These are phyloP conservation scores for Papilio aristodemus DNA, from an alignment of 1,140 invertebrate species.

Conservation along the genomic window DNA sequence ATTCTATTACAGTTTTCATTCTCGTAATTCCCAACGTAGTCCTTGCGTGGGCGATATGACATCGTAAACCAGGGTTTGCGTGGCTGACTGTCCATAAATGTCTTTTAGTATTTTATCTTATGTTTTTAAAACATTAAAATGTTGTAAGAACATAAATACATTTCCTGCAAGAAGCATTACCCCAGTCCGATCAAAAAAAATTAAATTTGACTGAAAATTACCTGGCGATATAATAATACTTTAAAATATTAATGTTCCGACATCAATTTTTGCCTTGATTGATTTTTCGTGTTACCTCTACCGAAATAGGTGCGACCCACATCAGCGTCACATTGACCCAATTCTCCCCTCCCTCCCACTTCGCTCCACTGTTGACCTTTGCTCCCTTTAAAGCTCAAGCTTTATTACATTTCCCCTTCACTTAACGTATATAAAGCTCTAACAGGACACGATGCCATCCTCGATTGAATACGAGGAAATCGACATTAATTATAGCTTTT, in stretches of 20 bases:
- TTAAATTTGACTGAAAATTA: no score
- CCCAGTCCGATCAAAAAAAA: no score
- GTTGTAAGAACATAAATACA: no score
- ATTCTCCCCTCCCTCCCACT: constrained; percentile 20
- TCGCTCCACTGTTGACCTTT: constrained; percentile 34
- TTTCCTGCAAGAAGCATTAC: no score
- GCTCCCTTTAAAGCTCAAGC: constrained; percentile 31
- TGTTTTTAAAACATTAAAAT: no score
- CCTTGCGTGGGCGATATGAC: not conserved
- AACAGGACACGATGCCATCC: not conserved
- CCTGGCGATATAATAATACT: no score
- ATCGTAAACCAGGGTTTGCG: not conserved
- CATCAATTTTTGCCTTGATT: constrained; percentile 17
- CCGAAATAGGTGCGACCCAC: constrained; percentile 34
- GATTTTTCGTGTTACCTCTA: constrained; percentile 16
- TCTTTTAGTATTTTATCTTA: no score
- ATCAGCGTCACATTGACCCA: constrained; percentile 45
- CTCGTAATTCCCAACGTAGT: not conserved
- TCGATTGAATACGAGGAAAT: not conserved
- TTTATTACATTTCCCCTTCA: constrained; percentile 22
- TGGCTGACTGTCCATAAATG: not conserved
- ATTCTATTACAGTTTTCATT: not conserved
- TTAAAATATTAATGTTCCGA: not conserved
- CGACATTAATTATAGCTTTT: not conserved
- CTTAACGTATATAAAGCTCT: not conserved